Percentiles rank a stretch among this genome's conserved stretches.
phyloP scores from a whole-genome alignment of 1,140 invertebrate genomes.

The Leptonema lineaticorne region DNA sequence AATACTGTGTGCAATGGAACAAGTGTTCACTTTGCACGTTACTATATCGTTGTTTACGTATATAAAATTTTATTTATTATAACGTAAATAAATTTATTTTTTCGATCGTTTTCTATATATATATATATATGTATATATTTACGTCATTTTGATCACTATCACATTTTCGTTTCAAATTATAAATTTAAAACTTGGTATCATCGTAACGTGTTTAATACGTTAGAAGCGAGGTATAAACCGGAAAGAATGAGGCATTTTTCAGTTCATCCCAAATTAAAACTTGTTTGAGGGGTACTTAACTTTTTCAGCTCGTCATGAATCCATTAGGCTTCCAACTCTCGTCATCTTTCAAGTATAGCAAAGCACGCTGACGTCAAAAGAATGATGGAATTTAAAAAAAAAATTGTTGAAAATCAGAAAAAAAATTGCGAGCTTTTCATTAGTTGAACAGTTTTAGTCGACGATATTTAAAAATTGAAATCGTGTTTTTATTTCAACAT shows the following conservation, averaged over 20 bases:
- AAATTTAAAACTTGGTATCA: no score
- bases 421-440: background rate
- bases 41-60: background rate
- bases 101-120: no score
- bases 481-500: background rate
- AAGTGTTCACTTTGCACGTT: background rate
- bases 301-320: constrained; percentile 31
- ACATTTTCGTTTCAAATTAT: no score
- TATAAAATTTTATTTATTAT: background rate
- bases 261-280: constrained; percentile 30
- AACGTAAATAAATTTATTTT: background rate
- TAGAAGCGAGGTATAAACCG: no score
- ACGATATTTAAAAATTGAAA: background rate
- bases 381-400: constrained; percentile 11
- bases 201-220: no score
- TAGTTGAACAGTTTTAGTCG: background rate
- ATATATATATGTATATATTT: no score
- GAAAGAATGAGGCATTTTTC: constrained; percentile 20
- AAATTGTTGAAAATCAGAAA: background rate
- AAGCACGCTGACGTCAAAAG: constrained; percentile 1
- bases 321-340: constrained; percentile 21
- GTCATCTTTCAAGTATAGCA: constrained; percentile 15
- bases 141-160: no score
- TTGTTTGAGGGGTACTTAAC: constrained; percentile 18
- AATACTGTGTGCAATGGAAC: background rate